Evolutionary conservation across 2,888 invertebrate species (phyloP).

Genomic region (Athalia circularis): DNA sequence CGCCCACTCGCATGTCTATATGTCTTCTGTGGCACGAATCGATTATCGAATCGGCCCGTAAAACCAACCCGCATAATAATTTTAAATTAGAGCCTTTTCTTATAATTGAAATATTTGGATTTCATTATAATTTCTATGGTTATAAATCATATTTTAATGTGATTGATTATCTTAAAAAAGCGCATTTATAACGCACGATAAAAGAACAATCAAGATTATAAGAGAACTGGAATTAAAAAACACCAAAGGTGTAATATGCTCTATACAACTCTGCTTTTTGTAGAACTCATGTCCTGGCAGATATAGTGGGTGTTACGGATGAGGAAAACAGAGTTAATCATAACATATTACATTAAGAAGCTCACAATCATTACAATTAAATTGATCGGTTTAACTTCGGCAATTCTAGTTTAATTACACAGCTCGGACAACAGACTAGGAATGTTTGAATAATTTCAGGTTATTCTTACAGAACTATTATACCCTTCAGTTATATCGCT

Average conservation of each 20-base stretch:
- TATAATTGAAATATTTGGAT: background rate
- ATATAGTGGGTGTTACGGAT: background rate
- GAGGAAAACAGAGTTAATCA: background rate
- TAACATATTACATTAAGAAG: background rate
- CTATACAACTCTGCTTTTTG: conserved; percentile 1
- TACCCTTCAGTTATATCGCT: background rate
- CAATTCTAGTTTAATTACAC: background rate
- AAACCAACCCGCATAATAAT: background rate
- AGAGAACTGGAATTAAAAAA: background rate
- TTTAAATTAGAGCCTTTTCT: conserved; percentile 26
- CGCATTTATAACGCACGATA: background rate
- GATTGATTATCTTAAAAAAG: background rate
- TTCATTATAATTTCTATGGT: conserved; percentile 4
- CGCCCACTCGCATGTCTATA: background rate
- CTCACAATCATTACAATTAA: background rate
- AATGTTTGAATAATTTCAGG: conserved; percentile 4
- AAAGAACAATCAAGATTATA: conserved; percentile 1
- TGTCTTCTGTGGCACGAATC: background rate
- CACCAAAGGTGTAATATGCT: background rate
- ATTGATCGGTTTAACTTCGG: conserved; percentile 11
- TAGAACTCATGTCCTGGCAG: background rate
- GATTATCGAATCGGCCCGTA: background rate
- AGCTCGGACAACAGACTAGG: background rate
- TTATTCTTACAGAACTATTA: background rate
- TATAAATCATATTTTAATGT: background rate